Base-by-base conservation (phyloP, 2,113 vertebrate genomes). In the Erythrocercus mccallii region DNA sequence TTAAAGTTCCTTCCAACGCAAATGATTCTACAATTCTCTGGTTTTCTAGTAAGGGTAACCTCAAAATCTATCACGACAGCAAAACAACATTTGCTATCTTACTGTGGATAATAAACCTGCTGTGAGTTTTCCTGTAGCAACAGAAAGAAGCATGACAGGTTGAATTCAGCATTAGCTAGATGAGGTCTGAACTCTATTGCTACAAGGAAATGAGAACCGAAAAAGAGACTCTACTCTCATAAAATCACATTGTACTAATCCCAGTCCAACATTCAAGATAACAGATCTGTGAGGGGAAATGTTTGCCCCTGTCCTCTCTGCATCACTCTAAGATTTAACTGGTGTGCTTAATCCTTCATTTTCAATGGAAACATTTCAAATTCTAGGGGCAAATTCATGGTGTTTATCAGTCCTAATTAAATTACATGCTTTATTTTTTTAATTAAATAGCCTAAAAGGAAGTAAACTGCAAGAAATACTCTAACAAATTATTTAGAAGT, bases 401-500 rank as follows among this genome's bases (percentile, higher is more conserved):
- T 64, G 64, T 74, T 90, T 2, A 7, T 78, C 53, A 56, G 60
- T 74, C 94, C 65, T 81, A 93, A 96, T 94, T 95, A 81, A 93
- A 95, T 93, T 73, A 93, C 19, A 82, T 18, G 40, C 69, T 83
- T 86, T 92, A 66, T 77, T 96, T 96, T 86, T 83, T 64, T 6
- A 86, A 92, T 95, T 90, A 81, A 81, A 84, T 57, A 61, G 82
- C 48, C 53, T 84, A 48, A 84, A 93, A 81, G 45, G 76, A 95
- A 96, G 94, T 86, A 78, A 90, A 88, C 51, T 71, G 44, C 53
- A 78, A 83, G 47, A 86, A 86, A 70, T 65, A 61, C 30, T 68
- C 70, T 35, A 91, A 86, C 64, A 95, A 96, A 94, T 86, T 6
- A 91, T 71, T 94, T 77, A 95, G 74, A 94, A 96, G 50, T 16